Evolutionary conservation across 2,113 vertebrate species (phyloP), one percentile per base, ranked within the genome.

Genomic region (Numenius arquata): DNA sequence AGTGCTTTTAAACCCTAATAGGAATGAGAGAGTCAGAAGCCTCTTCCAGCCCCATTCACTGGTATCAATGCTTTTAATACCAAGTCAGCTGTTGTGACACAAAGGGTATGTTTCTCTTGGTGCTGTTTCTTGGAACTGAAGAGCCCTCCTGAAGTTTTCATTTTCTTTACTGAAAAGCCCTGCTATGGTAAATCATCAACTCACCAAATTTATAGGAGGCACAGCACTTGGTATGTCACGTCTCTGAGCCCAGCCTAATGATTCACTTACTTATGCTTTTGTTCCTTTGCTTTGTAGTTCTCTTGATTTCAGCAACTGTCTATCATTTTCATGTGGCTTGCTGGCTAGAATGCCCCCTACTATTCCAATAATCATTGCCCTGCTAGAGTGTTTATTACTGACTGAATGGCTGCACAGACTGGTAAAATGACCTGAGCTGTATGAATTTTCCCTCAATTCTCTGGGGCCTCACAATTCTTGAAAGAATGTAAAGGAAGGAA

Each of bases 111-210:
- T 96, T 96, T 96, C 93, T 96, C 73, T 92, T 93, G 96, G 86
- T 93, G 90, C 86, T 89, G 66, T 92, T 97, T 92, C 92, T 95
- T 95, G 94, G 95, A 96, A 95, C 70, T 85, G 89, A 95, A 96
- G 48, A 93, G 94, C 90, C 95, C 92, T 95, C 95, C 95, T 94
- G 90, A 96, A 95, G 96, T 96, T 96, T 96, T 97, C 90, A 96
- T 97, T 96, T 97, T 96, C 92, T 95, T 92, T 95, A 93, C 90
- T 97, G 94, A 97, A 96, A 95, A 96, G 90, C 84, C 80, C 58
- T 75, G 90, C 94, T 89, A 96, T 96, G 96, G 88, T 94, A 97
- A 96, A 93, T 96, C 93, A 96, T 94, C 95, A 94, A 90, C 72
- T 93, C 86, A 89, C 92, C 85, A 96, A 92, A 96, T 96, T 95